phyloP scores from a whole-genome alignment of 2,797 vertebrate species.

The Catamblyrhynchus diadema region DNA sequence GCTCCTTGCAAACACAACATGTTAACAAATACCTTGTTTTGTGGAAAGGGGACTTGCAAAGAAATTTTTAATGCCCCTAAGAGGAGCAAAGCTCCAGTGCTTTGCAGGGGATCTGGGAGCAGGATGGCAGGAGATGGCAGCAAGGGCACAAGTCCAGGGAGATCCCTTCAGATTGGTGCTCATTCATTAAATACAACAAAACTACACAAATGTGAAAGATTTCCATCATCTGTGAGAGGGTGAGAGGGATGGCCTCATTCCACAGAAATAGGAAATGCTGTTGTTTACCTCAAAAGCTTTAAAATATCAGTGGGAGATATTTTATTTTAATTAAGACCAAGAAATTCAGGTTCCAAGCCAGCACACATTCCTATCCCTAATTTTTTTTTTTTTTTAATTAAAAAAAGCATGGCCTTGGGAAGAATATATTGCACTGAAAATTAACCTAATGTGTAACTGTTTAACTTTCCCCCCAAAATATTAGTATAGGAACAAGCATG shows the following conservation, averaged over 20 bases:
- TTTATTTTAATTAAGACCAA: neutral
- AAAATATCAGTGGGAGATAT: neutral
- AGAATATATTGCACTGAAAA: neutral
- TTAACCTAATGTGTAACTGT: neutral
- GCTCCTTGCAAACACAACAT: neutral
- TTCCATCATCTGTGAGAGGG: neutral
- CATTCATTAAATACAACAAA: neutral
- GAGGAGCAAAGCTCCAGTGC: neutral
- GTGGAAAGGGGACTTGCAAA: neutral
- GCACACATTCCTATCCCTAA: neutral
- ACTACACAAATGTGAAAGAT: neutral
- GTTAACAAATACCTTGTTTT: neutral
- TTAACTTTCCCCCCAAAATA: neutral
- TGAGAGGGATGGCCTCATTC: neutral
- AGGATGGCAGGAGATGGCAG: neutral
- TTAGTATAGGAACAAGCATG: neutral
- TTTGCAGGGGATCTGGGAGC: fast-evolving
- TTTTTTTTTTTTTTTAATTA: neutral
- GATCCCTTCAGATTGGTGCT: fast-evolving
- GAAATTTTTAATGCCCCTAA: neutral
- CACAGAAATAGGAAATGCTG: neutral
- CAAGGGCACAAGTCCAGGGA: neutral
- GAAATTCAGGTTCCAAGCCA: neutral
- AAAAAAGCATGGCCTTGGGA: neutral
- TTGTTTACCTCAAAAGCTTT: neutral